phyloP scores from a whole-genome alignment of 2,797 vertebrate species.

The Sebastes hubbsi region DNA sequence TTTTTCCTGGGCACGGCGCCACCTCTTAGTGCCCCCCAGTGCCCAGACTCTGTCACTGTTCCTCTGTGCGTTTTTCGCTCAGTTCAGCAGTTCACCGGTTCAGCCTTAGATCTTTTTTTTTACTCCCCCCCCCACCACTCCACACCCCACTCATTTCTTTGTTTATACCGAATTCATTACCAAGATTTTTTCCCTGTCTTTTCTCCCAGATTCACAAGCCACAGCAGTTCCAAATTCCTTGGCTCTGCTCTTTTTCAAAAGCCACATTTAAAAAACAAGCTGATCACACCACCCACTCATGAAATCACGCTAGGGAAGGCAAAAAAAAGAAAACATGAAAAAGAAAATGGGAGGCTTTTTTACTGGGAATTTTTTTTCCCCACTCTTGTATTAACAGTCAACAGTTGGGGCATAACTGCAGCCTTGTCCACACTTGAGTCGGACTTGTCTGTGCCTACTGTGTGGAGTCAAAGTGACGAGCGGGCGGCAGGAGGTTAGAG shows the following conservation, averaged over 20 bases:
- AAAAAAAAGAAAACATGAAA: slow-evolving; percentile 65
- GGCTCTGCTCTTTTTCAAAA: slow-evolving; percentile 79
- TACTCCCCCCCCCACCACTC: background rate
- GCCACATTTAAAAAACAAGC: slow-evolving; percentile 82
- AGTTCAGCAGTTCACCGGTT: slow-evolving; percentile 65
- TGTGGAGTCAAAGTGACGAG: slow-evolving; percentile 67
- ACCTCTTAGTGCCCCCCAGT: slow-evolving; percentile 81
- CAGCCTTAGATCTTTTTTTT: slow-evolving; percentile 48
- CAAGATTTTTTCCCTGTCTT: slow-evolving; percentile 70
- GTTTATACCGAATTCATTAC: slow-evolving; percentile 80
- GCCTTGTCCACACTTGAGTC: slow-evolving; percentile 62
- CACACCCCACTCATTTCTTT: slow-evolving; percentile 50
- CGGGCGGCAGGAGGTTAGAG: slow-evolving; percentile 60
- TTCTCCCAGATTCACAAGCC: slow-evolving; percentile 79
- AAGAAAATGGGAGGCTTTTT: slow-evolving; percentile 58
- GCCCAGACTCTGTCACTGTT: slow-evolving; percentile 76
- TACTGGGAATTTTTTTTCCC: slow-evolving; percentile 15
- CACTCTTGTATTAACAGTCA: slow-evolving; percentile 56
- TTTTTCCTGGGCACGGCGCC: slow-evolving; percentile 71
- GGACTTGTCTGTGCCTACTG: slow-evolving; percentile 66
- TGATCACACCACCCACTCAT: slow-evolving; percentile 81
- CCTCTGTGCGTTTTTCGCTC: slow-evolving; percentile 46
- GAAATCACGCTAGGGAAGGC: slow-evolving; percentile 73
- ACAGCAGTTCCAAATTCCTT: slow-evolving; percentile 83
- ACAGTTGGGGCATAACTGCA: slow-evolving; percentile 54